Conservation (phyloP, 2,797 vertebrate genomes). For the Australoheros facetus region DNA sequence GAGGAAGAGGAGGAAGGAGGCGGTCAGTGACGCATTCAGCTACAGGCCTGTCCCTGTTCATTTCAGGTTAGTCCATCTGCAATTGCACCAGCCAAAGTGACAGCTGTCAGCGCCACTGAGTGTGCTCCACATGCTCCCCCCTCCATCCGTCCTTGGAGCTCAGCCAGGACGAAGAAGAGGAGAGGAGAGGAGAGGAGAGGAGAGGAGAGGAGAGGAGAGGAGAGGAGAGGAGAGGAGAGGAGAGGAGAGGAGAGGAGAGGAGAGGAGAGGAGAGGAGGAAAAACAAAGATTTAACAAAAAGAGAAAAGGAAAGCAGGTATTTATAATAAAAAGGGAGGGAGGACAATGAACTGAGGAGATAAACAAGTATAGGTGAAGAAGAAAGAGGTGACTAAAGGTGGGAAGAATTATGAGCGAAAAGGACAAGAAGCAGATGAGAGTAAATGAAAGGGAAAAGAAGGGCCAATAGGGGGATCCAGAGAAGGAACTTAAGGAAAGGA, state of each 20-base stretch:
- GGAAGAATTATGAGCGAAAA: background rate
- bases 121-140: constrained; percentile 49
- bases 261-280: background rate
- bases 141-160: constrained; percentile 66
- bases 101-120: constrained; percentile 75
- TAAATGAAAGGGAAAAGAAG: background rate
- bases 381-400: background rate
- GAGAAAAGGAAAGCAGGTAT: background rate
- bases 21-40: constrained; percentile 30
- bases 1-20: constrained; percentile 7
- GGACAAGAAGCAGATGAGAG: background rate
- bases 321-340: background rate
- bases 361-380: background rate
- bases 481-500: background rate
- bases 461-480: background rate
- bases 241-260: background rate
- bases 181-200: constrained; percentile 6
- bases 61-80: constrained; percentile 73
- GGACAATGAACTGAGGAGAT: background rate
- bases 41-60: constrained; percentile 68
- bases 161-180: constrained; percentile 48
- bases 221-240: background rate
- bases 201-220: background rate
- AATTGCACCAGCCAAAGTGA: constrained; percentile 72
- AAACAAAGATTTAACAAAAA: background rate